Evolutionary conservation across 2,888 invertebrate species (phyloP).

Genomic region (Willowsia nigromaculata): DNA sequence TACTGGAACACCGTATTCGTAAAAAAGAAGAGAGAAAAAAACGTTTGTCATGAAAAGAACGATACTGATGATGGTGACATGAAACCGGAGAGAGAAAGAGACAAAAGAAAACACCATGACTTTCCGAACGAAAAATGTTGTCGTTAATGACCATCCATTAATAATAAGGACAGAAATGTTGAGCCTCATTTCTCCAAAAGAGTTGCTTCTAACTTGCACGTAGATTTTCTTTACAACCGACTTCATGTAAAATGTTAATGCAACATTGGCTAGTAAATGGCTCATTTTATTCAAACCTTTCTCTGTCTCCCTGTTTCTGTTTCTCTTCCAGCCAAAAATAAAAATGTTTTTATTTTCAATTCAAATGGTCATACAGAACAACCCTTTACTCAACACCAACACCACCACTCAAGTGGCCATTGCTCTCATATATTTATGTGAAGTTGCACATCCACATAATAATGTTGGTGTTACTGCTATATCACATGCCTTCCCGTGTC

Average conservation of each 20-base stretch:
- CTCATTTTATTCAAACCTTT: conserved; percentile 56
- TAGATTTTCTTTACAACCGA: conserved; percentile 70
- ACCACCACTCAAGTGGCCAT: conserved; percentile 29
- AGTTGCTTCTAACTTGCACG: conserved; percentile 49
- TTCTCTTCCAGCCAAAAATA: not conserved
- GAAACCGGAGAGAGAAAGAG: conserved; percentile 42
- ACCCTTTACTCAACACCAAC: conserved; percentile 51
- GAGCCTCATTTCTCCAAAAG: conserved; percentile 38
- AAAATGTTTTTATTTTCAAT: conserved; percentile 71
- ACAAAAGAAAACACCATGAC: conserved; percentile 68
- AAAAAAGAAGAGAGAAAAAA: conserved; percentile 4
- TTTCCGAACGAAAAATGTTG: conserved; percentile 72
- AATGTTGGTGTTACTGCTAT: not conserved
- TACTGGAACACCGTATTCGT: not conserved
- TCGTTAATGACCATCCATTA: conserved; percentile 73
- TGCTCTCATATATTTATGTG: conserved; percentile 16
- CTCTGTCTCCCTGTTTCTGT: not conserved
- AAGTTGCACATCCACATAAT: conserved; percentile 13
- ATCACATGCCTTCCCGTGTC: not conserved
- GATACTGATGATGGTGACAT: conserved; percentile 50
- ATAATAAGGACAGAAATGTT: conserved; percentile 69
- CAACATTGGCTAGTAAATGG: conserved; percentile 68
- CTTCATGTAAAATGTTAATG: conserved; percentile 69
- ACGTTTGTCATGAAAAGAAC: conserved; percentile 25
- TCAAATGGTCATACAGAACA: conserved; percentile 70